These are phyloP conservation scores for Neomorphus geoffroyi DNA, from an alignment of 2,797 vertebrate genomes.

Conservation along the genomic window DNA sequence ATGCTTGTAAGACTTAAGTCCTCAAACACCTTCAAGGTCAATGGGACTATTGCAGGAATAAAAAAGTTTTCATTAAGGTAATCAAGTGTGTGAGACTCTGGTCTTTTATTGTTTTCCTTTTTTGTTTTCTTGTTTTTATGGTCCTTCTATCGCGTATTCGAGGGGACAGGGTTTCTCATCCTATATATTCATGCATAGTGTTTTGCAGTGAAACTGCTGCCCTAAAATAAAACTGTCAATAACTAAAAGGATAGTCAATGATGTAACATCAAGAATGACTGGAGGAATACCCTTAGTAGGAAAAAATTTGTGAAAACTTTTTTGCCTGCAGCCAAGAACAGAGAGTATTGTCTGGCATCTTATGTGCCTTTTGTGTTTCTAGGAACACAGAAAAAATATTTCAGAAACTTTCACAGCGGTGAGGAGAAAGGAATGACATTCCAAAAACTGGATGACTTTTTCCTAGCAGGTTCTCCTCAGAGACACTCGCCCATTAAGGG, in stretches of 20 bases:
- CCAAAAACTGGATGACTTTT: conserved; percentile 52
- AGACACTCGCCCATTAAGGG: conserved; percentile 48
- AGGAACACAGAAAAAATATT: neutral
- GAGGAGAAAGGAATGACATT: conserved; percentile 45
- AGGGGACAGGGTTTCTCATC: neutral
- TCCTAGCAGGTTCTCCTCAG: conserved; percentile 32
- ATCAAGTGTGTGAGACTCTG: neutral
- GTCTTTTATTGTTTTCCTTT: neutral
- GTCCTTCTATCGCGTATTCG: neutral
- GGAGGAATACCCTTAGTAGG: neutral
- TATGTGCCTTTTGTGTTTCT: neutral
- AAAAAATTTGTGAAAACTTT: neutral
- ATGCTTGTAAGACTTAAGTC: neutral
- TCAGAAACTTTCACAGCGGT: neutral
- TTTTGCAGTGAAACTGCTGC: neutral
- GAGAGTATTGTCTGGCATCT: neutral
- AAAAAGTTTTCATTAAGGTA: neutral
- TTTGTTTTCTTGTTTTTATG: neutral
- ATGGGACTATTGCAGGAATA: neutral
- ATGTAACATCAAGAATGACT: neutral
- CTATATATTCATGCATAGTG: neutral
- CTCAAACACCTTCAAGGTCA: neutral
- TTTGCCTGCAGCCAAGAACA: neutral
- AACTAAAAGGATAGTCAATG: neutral
- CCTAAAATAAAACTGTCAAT: neutral